phyloP scores from a whole-genome alignment of 1,140 invertebrate genomes.

The Camponotus pennsylvanicus region DNA sequence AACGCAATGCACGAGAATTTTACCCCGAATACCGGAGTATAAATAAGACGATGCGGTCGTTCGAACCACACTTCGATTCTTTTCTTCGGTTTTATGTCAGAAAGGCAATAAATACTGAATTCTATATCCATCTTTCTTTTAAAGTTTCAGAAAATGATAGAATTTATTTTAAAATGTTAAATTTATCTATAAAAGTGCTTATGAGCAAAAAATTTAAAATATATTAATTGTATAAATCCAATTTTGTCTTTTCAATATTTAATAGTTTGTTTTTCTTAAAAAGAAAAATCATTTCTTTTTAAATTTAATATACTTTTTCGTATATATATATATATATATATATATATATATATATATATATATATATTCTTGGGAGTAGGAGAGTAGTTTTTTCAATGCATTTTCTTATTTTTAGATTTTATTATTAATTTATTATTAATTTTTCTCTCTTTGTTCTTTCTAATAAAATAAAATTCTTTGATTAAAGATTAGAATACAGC shows the following conservation, averaged over 20 bases:
- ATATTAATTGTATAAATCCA: neutral
- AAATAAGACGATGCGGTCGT: conserved; percentile 20
- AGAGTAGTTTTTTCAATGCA: no score
- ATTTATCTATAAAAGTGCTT: neutral
- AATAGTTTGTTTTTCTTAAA: no score
- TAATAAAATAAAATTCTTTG: no score
- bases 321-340: no score
- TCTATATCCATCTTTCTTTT: neutral
- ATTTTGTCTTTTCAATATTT: neutral
- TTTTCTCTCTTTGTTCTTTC: no score
- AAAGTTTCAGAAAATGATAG: neutral
- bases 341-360: no score
- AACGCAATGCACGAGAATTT: neutral
- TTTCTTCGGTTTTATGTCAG: conserved; percentile 25
- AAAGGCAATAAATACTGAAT: neutral
- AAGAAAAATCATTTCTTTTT: neutral
- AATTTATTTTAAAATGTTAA: neutral
- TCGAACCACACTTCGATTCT: neutral
- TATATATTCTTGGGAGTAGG: no score
- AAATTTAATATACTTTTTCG: neutral
- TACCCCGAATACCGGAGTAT: conserved; percentile 11
- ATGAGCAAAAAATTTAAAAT: conserved; percentile 9
- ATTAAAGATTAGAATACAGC: no score
- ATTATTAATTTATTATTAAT: no score
- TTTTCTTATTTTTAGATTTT: no score